phyloP scores from a whole-genome alignment of 2,888 invertebrate genomes.

The Diabrotica balteata region DNA sequence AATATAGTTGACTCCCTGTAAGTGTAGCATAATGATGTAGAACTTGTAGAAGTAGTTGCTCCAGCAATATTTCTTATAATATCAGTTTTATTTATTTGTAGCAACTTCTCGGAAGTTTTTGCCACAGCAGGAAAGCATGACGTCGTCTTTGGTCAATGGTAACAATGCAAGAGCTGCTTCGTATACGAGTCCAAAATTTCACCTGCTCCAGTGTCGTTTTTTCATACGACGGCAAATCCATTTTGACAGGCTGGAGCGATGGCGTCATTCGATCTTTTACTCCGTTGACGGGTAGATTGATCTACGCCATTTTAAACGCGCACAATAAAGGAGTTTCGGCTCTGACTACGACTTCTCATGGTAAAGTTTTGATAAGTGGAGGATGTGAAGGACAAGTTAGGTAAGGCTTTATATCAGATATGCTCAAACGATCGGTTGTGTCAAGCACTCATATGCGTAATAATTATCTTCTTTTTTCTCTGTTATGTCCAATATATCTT shows the following conservation, averaged over 20 bases:
- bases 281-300: constrained; percentile 79
- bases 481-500: no score
- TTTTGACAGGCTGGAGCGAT: constrained; percentile 86
- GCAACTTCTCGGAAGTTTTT: constrained; percentile 83
- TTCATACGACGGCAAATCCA: constrained; percentile 78
- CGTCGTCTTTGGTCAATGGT: constrained; percentile 85
- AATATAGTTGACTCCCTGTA: no score
- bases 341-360: constrained; percentile 75
- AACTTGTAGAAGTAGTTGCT: neutral
- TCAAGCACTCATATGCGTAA: no score
- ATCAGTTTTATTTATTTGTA: constrained; percentile 53
- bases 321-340: constrained; percentile 91
- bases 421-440: no score
- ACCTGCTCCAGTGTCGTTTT: constrained; percentile 82
- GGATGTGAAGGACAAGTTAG: constrained; percentile 91
- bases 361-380: constrained; percentile 80
- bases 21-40: neutral
- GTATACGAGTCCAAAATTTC: constrained; percentile 88
- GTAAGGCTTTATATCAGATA: neutral
- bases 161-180: constrained; percentile 79
- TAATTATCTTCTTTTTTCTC: no score
- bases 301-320: constrained; percentile 85
- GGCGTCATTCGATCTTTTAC: constrained; percentile 83
- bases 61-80: neutral
- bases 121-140: constrained; percentile 86